Percentiles rank a stretch among this genome's conserved stretches.
These are phyloP conservation scores for Spodoptera exigua DNA, from an alignment of 2,888 invertebrate genomes.

Conservation along the genomic window DNA sequence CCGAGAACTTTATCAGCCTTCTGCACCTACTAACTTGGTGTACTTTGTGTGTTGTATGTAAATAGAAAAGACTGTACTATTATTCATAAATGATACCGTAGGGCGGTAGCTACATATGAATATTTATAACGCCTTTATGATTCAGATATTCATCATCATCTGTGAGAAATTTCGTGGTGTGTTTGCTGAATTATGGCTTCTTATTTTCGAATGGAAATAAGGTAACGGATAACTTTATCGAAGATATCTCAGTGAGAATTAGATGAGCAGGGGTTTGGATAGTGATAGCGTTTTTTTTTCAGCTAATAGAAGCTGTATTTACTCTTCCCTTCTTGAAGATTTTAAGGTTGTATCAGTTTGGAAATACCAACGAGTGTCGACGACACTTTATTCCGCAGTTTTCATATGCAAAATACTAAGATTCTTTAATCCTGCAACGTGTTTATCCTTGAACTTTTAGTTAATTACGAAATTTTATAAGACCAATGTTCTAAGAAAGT, in stretches of 20 bases:
- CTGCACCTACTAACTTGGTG: background rate
- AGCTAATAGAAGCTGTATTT: no score
- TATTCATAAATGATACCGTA: conserved; percentile 24
- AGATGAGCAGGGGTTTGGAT: no score
- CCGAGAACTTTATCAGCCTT: background rate
- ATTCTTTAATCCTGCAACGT: background rate
- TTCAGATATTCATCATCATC: conserved; percentile 42
- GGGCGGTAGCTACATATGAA: conserved; percentile 51
- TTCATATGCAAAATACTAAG: no score
- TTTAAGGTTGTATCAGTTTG: no score
- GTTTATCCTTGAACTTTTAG: conserved; percentile 11
- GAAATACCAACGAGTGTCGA: no score
- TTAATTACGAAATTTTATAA: conserved; percentile 34
- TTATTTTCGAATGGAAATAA: conserved; percentile 32
- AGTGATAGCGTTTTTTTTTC: no score
- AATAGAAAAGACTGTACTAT: conserved; percentile 1
- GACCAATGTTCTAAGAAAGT: conserved; percentile 21
- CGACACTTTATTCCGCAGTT: no score
- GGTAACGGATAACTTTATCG: no score
- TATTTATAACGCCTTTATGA: conserved; percentile 51
- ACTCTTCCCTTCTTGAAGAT: no score
- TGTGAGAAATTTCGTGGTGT: conserved; percentile 51
- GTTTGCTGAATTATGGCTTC: conserved; percentile 18
- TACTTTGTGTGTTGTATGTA: background rate
- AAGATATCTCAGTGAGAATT: no score